These are phyloP conservation scores for Gracilinanus agilis DNA, from an alignment of 2,113 vertebrate species.

Conservation along the genomic window DNA sequence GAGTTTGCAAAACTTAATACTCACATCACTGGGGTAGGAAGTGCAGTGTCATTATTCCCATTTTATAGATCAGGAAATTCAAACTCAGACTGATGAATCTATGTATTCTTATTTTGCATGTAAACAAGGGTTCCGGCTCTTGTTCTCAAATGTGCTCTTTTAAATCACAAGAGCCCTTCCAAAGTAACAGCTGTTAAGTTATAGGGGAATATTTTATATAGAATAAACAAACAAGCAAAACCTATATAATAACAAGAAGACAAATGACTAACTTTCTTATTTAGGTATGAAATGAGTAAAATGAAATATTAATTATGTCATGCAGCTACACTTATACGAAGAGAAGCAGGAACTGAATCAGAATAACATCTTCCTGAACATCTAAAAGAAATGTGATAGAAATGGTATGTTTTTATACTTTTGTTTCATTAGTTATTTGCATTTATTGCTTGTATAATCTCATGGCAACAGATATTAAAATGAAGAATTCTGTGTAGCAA, in stretches of 20 bases:
- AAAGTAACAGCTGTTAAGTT: background rate
- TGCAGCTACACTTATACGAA: background rate
- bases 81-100: too few relatives aligned
- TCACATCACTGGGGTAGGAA: too few relatives aligned
- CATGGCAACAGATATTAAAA: constrained; percentile 18
- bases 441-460: background rate
- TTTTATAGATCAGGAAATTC: too few relatives aligned
- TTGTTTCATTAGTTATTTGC: constrained; percentile 9
- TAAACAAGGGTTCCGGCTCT: too few relatives aligned
- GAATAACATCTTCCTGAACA: background rate
- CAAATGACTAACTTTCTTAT: constrained; percentile 21
- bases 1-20: too few relatives aligned
- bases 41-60: too few relatives aligned
- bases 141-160: background rate
- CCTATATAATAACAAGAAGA: background rate
- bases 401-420: background rate
- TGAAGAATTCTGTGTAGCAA: background rate
- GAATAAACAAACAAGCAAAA: background rate
- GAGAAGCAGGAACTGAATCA: background rate
- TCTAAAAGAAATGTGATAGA: background rate
- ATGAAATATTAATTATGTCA: background rate
- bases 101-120: too few relatives aligned
- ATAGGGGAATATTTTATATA: background rate
- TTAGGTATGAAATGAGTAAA: background rate
- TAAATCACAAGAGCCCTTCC: background rate